Evolutionary conservation across 1,140 invertebrate species (phyloP), one percentile per base, ranked within the genome.

Genomic region (Dinoponera quadriceps): DNA sequence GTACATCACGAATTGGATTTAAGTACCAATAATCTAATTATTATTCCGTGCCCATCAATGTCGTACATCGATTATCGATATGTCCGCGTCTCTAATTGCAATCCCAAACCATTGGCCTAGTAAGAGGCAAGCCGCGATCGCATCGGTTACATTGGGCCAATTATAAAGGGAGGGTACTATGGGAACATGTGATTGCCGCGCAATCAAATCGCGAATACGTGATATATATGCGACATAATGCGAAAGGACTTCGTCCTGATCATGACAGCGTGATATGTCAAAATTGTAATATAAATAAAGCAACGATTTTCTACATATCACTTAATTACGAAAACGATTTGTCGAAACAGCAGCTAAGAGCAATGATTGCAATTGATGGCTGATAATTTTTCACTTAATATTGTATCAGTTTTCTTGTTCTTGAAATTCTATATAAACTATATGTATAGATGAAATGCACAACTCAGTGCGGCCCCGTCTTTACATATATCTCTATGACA

Each of bases 21-120:
- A 82, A 82, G 78, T 74, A 74, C 78, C 44, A 51, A 72, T 82
- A 74, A 73, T 82, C 78, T 74, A 82, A 82, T 74, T 82, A 82
- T 82, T 82, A 82, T 72, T 82, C 78, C 68, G 16, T 82, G 22
- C 51, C 75, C 59, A 82, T 74, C 57, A 74, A 60, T 44, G 69
- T 59, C 55, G 49, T 60, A 33, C 71, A 82, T 82, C 78, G 71
- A 82, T 72, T 72, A 72, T 54, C 78, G 71, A 82, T 82, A 82
- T 49, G 25, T 22, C 27, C 25, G 29, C 18, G 59, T 82, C 78
- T 82, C 78, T 82, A 82, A 82, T 82, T 82, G 71, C 78, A 73
- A 82, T 72, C 71, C 69, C 48, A 82, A 44, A 27, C 57, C 78
- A 73, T 72, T 62, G 78, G 78, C 55, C 69, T 54, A 74, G 57